Evolutionary conservation across 2,888 invertebrate genomes (phyloP).

Genomic region (Pocota personata): DNA sequence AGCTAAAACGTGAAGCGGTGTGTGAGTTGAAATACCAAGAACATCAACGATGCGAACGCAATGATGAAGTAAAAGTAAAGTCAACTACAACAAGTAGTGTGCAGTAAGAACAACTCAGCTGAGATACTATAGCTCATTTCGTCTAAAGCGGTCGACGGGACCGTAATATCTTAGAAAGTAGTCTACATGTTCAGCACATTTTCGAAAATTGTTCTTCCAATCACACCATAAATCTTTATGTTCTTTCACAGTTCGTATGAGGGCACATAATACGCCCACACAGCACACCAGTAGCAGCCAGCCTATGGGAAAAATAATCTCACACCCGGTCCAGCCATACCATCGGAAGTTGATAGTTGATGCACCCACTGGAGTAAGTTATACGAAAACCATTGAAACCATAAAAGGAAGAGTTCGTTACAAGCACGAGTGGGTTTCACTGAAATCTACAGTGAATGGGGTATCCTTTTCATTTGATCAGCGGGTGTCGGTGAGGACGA

Average conservation of each 20-base stretch:
- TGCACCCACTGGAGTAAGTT: background rate
- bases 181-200: background rate
- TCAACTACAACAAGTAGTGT: no score
- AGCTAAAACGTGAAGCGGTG: no score
- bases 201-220: background rate
- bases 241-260: background rate
- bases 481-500: background rate
- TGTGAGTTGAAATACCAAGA: no score
- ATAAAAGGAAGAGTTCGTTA: background rate
- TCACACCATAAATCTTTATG: background rate
- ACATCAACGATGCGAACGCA: no score
- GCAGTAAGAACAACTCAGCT: no score
- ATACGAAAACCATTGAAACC: background rate
- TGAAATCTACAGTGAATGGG: background rate
- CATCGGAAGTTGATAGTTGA: background rate
- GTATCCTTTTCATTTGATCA: constrained; percentile 1
- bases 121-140: no score
- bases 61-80: no score
- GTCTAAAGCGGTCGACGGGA: no score
- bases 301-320: background rate
- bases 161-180: no score
- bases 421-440: background rate
- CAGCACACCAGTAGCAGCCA: background rate
- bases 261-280: background rate
- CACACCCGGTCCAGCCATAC: background rate